These are phyloP conservation scores for Melitaea athalia DNA, from an alignment of 2,888 invertebrate genomes.

Conservation along the genomic window DNA sequence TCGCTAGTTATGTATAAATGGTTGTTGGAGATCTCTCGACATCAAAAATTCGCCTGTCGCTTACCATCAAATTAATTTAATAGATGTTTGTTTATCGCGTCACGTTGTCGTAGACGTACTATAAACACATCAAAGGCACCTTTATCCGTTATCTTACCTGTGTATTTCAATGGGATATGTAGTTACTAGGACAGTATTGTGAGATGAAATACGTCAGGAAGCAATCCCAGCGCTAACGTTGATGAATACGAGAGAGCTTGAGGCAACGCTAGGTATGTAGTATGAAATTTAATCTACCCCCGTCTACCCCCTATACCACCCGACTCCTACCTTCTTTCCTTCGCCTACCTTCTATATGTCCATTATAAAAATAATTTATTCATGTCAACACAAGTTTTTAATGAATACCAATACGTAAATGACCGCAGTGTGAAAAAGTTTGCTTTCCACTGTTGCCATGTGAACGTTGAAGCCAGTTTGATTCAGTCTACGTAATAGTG, in stretches of 20 bases:
- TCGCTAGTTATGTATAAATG: too few relatives aligned
- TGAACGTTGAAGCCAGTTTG: conserved; percentile 51
- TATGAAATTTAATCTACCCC: conserved; percentile 80
- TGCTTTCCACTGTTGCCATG: conserved; percentile 69
- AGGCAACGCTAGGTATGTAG: conserved; percentile 63
- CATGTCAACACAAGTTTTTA: conserved; percentile 56
- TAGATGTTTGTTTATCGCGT: neutral
- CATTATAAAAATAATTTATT: conserved; percentile 55
- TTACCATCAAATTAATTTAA: too few relatives aligned
- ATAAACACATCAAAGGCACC: neutral
- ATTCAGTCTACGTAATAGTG: conserved; percentile 47
- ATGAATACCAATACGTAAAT: conserved; percentile 36
- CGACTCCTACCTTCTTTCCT: conserved; percentile 42
- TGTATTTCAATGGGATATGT: conserved; percentile 22
- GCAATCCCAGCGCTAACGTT: conserved; percentile 70
- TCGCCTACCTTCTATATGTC: conserved; percentile 43
- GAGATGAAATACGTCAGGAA: conserved; percentile 58
- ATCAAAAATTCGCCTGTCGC: too few relatives aligned
- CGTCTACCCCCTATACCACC: conserved; percentile 65
- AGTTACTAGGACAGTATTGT: conserved; percentile 40
- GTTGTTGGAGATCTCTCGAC: too few relatives aligned
- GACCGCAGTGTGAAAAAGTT: conserved; percentile 46
- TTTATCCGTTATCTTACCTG: neutral
- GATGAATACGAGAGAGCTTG: conserved; percentile 73
- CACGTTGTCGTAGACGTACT: neutral